phyloP scores from a whole-genome alignment of 2,113 vertebrate species.

The Panurus biarmicus region DNA sequence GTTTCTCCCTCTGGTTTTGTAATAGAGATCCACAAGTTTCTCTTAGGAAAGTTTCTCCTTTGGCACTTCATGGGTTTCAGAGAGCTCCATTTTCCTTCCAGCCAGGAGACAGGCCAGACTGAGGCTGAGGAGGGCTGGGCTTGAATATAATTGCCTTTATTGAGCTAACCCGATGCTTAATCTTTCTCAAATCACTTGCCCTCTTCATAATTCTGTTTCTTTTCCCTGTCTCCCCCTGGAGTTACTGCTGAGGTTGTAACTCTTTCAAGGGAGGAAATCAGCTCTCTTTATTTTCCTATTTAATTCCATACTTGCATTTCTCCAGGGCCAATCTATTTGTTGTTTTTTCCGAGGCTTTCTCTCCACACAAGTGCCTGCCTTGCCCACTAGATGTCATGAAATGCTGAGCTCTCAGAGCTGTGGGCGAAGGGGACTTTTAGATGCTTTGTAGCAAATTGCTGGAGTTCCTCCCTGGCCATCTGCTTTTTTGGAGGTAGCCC shows the following conservation, averaged over 20 bases:
- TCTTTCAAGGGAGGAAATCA: neutral
- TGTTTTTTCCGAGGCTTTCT: neutral
- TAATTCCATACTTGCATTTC: rapidly evolving
- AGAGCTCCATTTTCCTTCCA: neutral
- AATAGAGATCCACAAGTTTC: neutral
- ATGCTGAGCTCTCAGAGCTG: neutral
- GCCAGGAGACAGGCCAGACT: neutral
- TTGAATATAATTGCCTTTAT: neutral
- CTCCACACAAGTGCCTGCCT: neutral
- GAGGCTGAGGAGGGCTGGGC: neutral
- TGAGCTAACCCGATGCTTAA: neutral
- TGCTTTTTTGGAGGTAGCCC: constrained; percentile 45
- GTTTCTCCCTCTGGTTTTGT: neutral
- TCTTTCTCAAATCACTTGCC: neutral
- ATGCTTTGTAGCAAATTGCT: neutral
- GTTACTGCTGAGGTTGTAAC: neutral
- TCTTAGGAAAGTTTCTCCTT: neutral
- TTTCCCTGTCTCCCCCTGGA: neutral
- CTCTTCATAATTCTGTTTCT: neutral
- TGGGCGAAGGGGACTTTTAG: neutral
- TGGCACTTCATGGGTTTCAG: neutral
- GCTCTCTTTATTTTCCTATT: neutral
- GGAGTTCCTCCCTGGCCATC: constrained; percentile 54
- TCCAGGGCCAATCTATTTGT: rapidly evolving
- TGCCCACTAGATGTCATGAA: constrained; percentile 55